Evolutionary conservation across 2,113 vertebrate species (phyloP).

Genomic region (Cnemophilus loriae): DNA sequence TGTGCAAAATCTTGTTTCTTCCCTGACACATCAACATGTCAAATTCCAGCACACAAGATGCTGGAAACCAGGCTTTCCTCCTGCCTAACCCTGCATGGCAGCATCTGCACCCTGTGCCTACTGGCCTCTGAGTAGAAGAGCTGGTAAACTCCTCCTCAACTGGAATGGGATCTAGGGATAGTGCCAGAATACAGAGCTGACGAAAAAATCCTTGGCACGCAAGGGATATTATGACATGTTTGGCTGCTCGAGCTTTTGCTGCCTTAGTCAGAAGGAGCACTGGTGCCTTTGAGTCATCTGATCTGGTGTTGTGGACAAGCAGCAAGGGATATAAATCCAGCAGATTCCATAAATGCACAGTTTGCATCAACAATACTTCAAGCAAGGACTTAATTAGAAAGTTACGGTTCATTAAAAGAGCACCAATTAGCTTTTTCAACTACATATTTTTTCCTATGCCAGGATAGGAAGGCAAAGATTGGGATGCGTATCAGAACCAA

Average conservation of each 20-base stretch:
- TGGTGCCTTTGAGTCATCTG: neutral
- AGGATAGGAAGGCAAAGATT: neutral
- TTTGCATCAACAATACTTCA: neutral
- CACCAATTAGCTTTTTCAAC: slow-evolving; percentile 15
- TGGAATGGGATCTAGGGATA: neutral
- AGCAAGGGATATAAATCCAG: neutral
- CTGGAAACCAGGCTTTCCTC: neutral
- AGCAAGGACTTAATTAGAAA: slow-evolving; percentile 40
- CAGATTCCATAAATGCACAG: neutral
- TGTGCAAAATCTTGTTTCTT: neutral
- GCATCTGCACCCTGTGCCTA: neutral
- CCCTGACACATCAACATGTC: neutral
- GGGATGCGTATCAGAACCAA: neutral
- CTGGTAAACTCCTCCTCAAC: neutral
- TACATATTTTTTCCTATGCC: neutral
- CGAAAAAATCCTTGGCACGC: neutral
- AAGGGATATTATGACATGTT: neutral
- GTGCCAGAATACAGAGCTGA: neutral
- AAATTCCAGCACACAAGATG: neutral
- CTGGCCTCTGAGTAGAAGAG: neutral
- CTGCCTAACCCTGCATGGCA: neutral
- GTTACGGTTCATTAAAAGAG: slow-evolving; percentile 32
- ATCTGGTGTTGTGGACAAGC: neutral
- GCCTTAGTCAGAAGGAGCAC: neutral
- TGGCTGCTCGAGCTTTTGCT: neutral